Evolutionary conservation across 2,797 vertebrate genomes (phyloP).

Genomic region (Cirrhinus molitorella): DNA sequence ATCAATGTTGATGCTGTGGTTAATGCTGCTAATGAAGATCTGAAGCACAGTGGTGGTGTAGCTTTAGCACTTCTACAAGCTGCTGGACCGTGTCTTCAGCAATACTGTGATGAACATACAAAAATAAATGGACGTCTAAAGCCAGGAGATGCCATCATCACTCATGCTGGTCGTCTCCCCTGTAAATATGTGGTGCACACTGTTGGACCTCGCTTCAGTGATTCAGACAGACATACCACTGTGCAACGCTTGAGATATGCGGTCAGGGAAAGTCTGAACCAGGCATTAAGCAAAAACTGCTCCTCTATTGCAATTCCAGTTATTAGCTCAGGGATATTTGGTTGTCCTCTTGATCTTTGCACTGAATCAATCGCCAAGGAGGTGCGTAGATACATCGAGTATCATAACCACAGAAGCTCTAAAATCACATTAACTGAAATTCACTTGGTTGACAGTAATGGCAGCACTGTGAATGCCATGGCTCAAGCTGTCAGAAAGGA

Average conservation of each 20-base stretch:
- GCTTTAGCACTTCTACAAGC: slow-evolving; percentile 75
- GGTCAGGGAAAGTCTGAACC: slow-evolving; percentile 73
- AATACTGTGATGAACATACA: slow-evolving; percentile 71
- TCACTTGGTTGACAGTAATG: slow-evolving; percentile 77
- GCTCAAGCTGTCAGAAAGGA: slow-evolving; percentile 66
- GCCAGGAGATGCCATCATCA: slow-evolving; percentile 70
- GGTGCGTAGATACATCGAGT: slow-evolving; percentile 75
- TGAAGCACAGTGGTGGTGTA: slow-evolving; percentile 80
- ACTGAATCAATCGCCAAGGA: slow-evolving; percentile 76
- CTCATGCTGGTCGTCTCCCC: slow-evolving; percentile 75
- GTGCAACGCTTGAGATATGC: slow-evolving; percentile 65
- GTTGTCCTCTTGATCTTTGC: slow-evolving; percentile 82
- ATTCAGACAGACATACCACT: background rate
- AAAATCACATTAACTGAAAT: slow-evolving; percentile 74
- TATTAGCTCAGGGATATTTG: slow-evolving; percentile 84
- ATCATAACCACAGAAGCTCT: background rate
- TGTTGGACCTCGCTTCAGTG: slow-evolving; percentile 81
- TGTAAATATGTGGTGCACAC: slow-evolving; percentile 85
- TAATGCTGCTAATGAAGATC: slow-evolving; percentile 84
- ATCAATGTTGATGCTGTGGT: slow-evolving; percentile 82
- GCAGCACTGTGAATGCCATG: slow-evolving; percentile 68
- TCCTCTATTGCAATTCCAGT: slow-evolving; percentile 84
- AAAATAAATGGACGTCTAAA: slow-evolving; percentile 58
- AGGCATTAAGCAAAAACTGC: slow-evolving; percentile 70
- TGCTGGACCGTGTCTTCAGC: slow-evolving; percentile 83